Percentiles rank a stretch among this genome's conserved stretches.
Evolutionary conservation across 2,888 invertebrate genomes (phyloP).

Genomic region (Macropis europaea): DNA sequence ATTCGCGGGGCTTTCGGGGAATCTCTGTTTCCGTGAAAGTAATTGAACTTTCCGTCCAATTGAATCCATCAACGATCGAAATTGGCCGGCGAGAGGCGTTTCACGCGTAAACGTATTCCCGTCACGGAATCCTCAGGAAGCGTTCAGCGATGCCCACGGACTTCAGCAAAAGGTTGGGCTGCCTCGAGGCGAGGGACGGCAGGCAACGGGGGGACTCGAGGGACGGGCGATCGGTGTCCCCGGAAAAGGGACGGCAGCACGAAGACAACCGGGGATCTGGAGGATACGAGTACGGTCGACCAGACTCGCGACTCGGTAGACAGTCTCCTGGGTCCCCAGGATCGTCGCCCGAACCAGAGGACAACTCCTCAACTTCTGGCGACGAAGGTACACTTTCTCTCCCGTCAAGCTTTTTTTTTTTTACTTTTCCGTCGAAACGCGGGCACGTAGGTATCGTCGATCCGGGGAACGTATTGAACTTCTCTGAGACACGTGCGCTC

Average conservation of each 20-base stretch:
- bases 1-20: no score
- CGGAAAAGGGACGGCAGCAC: conserved; percentile 51
- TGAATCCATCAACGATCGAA: conserved; percentile 34
- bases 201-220: conserved; percentile 53
- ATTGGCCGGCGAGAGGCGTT: conserved; percentile 10
- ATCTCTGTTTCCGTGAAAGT: not conserved
- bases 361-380: conserved; percentile 76
- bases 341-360: conserved; percentile 76
- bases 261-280: conserved; percentile 45
- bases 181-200: conserved; percentile 70
- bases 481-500: no score
- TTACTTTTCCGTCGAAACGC: no score
- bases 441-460: no score
- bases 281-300: conserved; percentile 50
- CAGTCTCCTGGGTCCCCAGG: conserved; percentile 64
- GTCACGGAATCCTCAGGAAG: conserved; percentile 67
- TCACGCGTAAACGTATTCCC: conserved; percentile 61
- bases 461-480: no score
- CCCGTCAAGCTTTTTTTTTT: not conserved
- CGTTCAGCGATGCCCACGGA: conserved; percentile 74
- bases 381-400: conserved; percentile 74
- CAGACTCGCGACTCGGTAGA: conserved; percentile 51
- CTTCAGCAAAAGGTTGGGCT: conserved; percentile 71
- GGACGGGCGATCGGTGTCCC: conserved; percentile 57
- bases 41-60: not conserved